phyloP scores from a whole-genome alignment of 2,113 vertebrate genomes.

The Castor canadensis region DNA sequence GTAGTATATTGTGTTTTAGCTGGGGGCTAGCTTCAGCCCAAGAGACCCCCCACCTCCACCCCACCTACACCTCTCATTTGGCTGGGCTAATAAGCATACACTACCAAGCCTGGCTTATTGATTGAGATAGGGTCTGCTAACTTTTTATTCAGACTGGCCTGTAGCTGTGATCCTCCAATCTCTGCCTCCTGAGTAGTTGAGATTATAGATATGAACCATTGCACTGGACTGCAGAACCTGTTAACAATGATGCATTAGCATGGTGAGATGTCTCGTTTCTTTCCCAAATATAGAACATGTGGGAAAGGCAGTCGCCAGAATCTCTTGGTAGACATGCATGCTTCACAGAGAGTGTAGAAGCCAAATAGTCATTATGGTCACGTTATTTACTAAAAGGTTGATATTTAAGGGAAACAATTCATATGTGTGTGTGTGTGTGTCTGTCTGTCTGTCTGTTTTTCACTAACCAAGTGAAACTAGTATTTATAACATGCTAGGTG shows the following conservation, averaged over 20 bases:
- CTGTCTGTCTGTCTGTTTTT: background rate
- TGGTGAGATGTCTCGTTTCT: slow-evolving; percentile 27
- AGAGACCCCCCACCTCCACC: too few species aligned
- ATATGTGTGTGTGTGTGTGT: background rate
- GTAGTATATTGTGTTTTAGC: too few species aligned
- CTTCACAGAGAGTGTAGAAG: fast-evolving
- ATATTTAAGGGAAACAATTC: background rate
- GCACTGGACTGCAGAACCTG: background rate
- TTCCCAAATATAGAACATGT: slow-evolving; percentile 54
- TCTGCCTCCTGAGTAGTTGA: too few species aligned
- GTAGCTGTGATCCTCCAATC: too few species aligned
- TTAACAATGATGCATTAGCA: background rate
- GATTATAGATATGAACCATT: background rate
- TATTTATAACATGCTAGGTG: slow-evolving; percentile 6
- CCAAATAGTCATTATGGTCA: background rate
- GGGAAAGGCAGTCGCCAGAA: background rate
- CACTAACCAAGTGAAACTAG: background rate
- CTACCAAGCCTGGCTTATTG: too few species aligned
- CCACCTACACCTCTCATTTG: too few species aligned
- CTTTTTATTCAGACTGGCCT: too few species aligned
- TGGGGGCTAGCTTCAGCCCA: too few species aligned
- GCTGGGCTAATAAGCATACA: too few species aligned
- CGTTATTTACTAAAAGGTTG: background rate
- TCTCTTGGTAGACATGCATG: background rate
- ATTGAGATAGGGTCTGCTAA: too few species aligned